Evolutionary conservation across 2,888 invertebrate genomes (phyloP).

Genomic region (Drosophila algonquin): DNA sequence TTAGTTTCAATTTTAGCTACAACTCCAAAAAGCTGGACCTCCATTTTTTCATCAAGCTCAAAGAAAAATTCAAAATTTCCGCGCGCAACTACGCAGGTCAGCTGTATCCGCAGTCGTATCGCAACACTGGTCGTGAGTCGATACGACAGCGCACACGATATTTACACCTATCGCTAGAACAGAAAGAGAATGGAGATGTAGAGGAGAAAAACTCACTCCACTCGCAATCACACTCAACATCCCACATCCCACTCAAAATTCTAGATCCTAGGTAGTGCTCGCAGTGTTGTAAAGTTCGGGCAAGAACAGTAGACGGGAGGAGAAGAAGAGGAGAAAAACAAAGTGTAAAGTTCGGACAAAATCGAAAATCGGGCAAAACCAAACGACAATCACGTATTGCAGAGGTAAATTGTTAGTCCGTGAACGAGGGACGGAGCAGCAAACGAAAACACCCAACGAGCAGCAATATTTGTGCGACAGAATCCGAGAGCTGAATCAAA

Average conservation of each 20-base stretch:
- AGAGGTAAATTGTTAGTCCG: not conserved
- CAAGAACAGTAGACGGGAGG: conserved; percentile 1
- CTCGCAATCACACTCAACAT: not conserved
- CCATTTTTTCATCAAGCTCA: not conserved
- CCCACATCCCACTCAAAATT: too few relatives aligned
- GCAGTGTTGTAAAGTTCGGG: too few relatives aligned
- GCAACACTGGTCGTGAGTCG: conserved; percentile 11
- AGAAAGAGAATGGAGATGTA: conserved; percentile 43
- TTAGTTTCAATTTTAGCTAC: not conserved
- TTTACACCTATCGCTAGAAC: conserved; percentile 34
- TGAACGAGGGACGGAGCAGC: not conserved
- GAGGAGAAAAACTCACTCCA: conserved; percentile 27
- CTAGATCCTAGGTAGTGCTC: too few relatives aligned
- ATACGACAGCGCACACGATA: conserved; percentile 23
- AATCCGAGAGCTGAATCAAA: not conserved
- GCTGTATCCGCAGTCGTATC: not conserved
- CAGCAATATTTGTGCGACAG: not conserved
- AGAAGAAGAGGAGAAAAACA: conserved; percentile 36
- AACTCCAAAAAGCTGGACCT: not conserved
- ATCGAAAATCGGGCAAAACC: conserved; percentile 15
- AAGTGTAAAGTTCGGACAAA: conserved; percentile 64
- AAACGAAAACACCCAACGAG: not conserved
- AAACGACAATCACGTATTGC: conserved; percentile 12
- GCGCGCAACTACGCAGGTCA: not conserved
- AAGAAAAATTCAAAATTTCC: not conserved